A percentile compares a stretch with the other conserved stretches of the same genome.
Evolutionary conservation across 2,113 vertebrate genomes (phyloP).

Genomic region (Clinocottus analis): DNA sequence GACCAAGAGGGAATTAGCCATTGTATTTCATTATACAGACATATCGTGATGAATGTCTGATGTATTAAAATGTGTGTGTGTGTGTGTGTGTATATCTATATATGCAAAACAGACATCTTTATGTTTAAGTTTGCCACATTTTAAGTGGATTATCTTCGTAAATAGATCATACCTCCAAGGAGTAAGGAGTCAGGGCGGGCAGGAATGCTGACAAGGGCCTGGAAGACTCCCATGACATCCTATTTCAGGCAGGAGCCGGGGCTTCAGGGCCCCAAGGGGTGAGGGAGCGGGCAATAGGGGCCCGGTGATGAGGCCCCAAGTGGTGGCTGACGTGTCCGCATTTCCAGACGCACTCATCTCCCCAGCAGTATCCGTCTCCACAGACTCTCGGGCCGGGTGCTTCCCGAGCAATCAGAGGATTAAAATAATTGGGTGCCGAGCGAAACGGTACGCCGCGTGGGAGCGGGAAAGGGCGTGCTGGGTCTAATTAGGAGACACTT

Average conservation of each 20-base stretch:
- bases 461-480: conserved; percentile 84
- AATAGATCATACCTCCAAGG: conserved; percentile 67
- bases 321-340: conserved; percentile 71
- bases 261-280: conserved; percentile 40
- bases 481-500: conserved; percentile 88
- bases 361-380: conserved; percentile 78
- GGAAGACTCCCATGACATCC: conserved; percentile 72
- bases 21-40: conserved; percentile 19
- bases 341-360: conserved; percentile 74
- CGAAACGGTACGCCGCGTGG: conserved; percentile 83
- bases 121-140: conserved; percentile 39
- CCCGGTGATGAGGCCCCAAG: conserved; percentile 68
- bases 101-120: not conserved
- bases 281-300: no score
- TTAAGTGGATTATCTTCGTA: conserved; percentile 49
- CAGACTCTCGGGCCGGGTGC: conserved; percentile 75
- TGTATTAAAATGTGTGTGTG: not conserved
- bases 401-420: conserved; percentile 87
- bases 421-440: conserved; percentile 85
- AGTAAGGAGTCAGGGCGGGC: conserved; percentile 54
- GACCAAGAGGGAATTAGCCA: conserved; percentile 29
- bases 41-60: conserved; percentile 4
- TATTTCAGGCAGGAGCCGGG: conserved; percentile 74
- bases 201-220: conserved; percentile 69
- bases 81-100: not conserved